These are phyloP conservation scores for Myanophis thanlyinensis DNA, from an alignment of 2,113 vertebrate species.

Conservation along the genomic window DNA sequence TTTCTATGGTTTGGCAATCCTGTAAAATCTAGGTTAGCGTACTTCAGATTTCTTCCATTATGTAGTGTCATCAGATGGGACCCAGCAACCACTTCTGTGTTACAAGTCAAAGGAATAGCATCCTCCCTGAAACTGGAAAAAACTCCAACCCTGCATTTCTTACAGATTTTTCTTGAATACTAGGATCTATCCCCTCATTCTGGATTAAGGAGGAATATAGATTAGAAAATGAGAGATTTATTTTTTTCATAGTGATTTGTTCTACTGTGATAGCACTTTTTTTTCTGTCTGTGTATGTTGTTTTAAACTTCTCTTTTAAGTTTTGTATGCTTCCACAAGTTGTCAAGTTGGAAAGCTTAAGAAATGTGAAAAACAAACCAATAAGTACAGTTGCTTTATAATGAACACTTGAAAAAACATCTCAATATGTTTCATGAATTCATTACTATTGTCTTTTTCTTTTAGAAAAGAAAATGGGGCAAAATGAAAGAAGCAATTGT, in stretches of 20 bases:
- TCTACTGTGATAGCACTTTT: background rate
- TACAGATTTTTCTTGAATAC: background rate
- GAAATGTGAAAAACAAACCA: background rate
- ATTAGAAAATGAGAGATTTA: background rate
- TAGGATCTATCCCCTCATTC: background rate
- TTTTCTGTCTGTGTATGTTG: background rate
- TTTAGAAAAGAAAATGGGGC: background rate
- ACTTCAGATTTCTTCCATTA: background rate
- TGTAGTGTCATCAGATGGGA: background rate
- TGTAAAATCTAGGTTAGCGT: background rate
- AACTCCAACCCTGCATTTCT: background rate
- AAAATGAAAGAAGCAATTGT: background rate
- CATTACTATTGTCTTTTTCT: background rate
- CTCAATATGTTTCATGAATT: conserved; percentile 6
- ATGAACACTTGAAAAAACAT: background rate
- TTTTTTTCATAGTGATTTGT: background rate
- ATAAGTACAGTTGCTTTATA: background rate
- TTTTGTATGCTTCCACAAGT: background rate
- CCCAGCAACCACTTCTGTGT: background rate
- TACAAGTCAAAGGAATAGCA: background rate
- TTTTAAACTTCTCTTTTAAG: background rate
- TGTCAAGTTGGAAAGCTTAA: background rate
- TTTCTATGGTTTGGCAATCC: background rate
- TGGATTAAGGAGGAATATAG: background rate
- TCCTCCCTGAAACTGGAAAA: background rate